Conservation (phyloP, 2,113 vertebrate genomes). For the Oplegnathus fasciatus region DNA sequence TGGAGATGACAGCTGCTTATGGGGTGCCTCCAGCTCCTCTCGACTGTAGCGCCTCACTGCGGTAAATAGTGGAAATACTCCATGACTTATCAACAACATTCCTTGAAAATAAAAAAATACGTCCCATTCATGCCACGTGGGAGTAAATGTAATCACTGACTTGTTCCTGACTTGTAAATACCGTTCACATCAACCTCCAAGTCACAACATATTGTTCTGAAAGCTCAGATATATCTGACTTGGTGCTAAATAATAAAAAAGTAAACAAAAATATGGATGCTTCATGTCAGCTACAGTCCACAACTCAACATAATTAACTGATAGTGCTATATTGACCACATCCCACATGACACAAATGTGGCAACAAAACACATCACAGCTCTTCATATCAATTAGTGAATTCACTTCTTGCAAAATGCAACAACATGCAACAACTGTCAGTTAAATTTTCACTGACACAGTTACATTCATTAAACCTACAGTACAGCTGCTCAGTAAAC, state of each 20-base stretch:
- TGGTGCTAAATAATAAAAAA: neutral
- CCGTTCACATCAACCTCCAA: neutral
- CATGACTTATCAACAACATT: constrained; percentile 4
- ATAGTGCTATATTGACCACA: neutral
- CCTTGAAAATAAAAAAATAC: neutral
- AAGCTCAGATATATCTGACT: neutral
- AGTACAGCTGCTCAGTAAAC: neutral
- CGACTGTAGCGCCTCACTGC: constrained; percentile 89
- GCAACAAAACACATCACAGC: neutral
- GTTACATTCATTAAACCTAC: neutral
- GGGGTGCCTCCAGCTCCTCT: constrained; percentile 85
- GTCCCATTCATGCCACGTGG: neutral
- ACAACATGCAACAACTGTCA: constrained; percentile 11
- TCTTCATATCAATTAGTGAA: neutral
- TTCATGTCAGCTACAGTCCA: neutral
- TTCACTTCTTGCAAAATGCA: constrained; percentile 14
- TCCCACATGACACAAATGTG: neutral
- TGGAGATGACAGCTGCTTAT: constrained; percentile 84
- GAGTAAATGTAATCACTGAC: neutral
- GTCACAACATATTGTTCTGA: neutral
- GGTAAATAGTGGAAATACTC: constrained; percentile 15
- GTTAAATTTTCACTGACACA: neutral
- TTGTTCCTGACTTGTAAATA: neutral
- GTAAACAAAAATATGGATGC: neutral
- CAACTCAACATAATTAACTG: neutral